Percentiles rank a stretch among this genome's conserved stretches.
These are phyloP conservation scores for Pterophyllum scalare DNA, from an alignment of 2,113 vertebrate genomes.

Conservation along the genomic window DNA sequence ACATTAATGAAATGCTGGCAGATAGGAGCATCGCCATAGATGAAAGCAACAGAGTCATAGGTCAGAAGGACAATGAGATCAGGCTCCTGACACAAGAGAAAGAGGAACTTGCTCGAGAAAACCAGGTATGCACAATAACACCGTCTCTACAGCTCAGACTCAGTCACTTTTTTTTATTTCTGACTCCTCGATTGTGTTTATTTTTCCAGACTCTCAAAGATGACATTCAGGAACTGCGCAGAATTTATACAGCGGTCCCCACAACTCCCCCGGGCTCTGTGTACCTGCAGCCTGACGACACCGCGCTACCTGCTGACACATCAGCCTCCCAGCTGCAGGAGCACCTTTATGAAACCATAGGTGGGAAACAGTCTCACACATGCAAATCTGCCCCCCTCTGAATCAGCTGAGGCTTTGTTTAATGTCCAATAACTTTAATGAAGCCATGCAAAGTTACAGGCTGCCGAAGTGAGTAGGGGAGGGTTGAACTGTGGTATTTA, in stretches of 20 bases:
- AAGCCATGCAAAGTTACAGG: neutral
- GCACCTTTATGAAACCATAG: constrained; percentile 29
- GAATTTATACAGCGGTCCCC: neutral
- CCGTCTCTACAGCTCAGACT: accelerated
- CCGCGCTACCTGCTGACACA: accelerated
- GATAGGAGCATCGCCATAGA: constrained; percentile 39
- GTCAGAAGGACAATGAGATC: constrained; percentile 33
- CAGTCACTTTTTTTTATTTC: neutral
- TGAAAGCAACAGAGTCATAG: neutral
- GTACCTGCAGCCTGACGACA: neutral
- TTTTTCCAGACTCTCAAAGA: constrained; percentile 54
- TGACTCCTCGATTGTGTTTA: neutral
- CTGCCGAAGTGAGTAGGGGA: accelerated
- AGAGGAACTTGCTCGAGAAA: constrained; percentile 58
- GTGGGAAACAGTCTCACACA: constrained; percentile 30
- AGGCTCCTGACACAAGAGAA: constrained; percentile 39
- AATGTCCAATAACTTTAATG: neutral
- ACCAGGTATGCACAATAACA: constrained; percentile 53
- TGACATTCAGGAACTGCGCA: constrained; percentile 41
- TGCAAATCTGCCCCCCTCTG: too few relatives aligned
- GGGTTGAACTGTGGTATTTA: neutral
- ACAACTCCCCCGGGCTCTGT: accelerated
- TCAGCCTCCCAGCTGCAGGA: neutral
- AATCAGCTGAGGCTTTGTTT: too few relatives aligned
- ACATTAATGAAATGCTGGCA: constrained; percentile 18